Evolutionary conservation across 2,797 vertebrate genomes (phyloP).

Genomic region (Cynopterus sphinx): DNA sequence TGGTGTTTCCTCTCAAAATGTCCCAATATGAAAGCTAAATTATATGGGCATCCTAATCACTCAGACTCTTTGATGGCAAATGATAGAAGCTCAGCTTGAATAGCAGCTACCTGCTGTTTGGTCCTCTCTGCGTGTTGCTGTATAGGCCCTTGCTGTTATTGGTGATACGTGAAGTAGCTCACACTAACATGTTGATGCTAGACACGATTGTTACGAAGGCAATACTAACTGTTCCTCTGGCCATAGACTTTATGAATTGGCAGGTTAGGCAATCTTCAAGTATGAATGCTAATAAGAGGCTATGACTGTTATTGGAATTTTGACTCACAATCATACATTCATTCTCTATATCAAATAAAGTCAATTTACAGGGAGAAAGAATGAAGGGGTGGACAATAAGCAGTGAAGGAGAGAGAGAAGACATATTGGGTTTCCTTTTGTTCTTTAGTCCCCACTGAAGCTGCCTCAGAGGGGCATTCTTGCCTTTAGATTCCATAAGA

Average conservation of each 20-base stretch:
- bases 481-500: background rate
- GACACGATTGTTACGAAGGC: background rate
- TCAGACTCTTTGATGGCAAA: background rate
- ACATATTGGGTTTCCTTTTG: background rate
- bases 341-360: background rate
- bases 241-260: background rate
- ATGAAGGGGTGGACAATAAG: background rate
- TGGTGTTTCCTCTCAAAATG: conserved; percentile 22
- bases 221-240: background rate
- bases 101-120: background rate
- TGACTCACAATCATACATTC: background rate
- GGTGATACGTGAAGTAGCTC: background rate
- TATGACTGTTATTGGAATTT: background rate
- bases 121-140: background rate
- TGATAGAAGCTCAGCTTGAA: background rate
- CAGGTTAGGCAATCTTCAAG: background rate
- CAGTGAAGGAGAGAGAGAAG: background rate
- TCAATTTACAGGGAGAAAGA: background rate
- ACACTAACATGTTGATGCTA: background rate
- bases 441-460: background rate
- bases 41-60: background rate
- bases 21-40: conserved; percentile 21
- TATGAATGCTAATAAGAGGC: background rate
- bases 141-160: background rate
- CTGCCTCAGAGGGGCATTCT: background rate